Conservation (phyloP, 1,140 invertebrate species). For the Papilio helenus region DNA sequence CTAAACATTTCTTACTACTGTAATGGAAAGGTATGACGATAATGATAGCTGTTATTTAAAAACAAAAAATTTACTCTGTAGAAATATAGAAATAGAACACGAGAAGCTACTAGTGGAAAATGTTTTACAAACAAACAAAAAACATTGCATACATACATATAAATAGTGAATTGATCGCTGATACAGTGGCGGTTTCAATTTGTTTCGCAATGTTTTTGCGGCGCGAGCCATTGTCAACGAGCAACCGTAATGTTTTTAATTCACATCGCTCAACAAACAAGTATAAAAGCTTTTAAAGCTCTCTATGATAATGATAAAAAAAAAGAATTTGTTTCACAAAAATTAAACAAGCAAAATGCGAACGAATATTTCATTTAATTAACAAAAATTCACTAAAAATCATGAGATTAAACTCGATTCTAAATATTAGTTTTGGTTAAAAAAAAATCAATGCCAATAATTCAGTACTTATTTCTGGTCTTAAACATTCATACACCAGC, state of each 20-base stretch:
- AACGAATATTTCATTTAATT: too few relatives aligned
- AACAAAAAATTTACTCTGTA: not conserved
- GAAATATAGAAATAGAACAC: not conserved
- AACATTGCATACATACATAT: constrained; percentile 15
- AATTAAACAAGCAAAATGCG: not conserved
- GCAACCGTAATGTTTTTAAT: constrained; percentile 33
- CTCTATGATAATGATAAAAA: not conserved
- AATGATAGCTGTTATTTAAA: too few relatives aligned
- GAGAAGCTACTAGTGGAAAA: not conserved
- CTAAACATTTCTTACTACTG: too few relatives aligned
- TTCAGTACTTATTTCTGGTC: too few relatives aligned
- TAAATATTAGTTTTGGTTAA: too few relatives aligned
- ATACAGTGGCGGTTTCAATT: constrained; percentile 28
- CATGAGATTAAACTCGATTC: too few relatives aligned
- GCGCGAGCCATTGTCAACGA: constrained; percentile 14
- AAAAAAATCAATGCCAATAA: too few relatives aligned
- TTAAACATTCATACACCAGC: too few relatives aligned
- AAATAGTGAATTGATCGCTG: constrained; percentile 21
- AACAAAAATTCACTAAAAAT: too few relatives aligned
- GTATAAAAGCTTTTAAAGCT: constrained; percentile 4
- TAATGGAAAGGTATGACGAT: too few relatives aligned
- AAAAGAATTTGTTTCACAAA: not conserved
- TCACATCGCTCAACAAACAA: constrained; percentile 5
- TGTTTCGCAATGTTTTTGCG: constrained; percentile 33
- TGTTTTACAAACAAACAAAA: constrained; percentile 29